Evolutionary conservation across 2,797 vertebrate genomes (phyloP).

Genomic region (Etheostoma nigrum): DNA sequence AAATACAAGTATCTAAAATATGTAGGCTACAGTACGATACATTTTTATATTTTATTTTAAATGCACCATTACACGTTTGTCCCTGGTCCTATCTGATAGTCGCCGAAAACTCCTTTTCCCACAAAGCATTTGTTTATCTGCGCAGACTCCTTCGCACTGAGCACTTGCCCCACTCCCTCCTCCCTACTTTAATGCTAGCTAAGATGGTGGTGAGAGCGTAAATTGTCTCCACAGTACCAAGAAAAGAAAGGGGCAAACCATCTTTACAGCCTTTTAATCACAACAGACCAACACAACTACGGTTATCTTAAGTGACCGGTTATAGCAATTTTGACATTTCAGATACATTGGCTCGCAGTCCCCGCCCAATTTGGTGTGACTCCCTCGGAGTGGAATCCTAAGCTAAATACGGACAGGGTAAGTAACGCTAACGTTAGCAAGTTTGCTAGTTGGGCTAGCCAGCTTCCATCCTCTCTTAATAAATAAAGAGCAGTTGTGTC

Average conservation of each 20-base stretch:
- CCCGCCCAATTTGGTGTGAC: constrained; percentile 86
- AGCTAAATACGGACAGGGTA: constrained; percentile 88
- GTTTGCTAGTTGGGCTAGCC: constrained; percentile 59
- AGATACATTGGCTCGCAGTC: constrained; percentile 79
- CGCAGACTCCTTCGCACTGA: constrained; percentile 82
- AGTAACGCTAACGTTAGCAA: constrained; percentile 81
- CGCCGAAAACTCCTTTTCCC: constrained; percentile 74
- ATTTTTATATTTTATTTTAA: neutral
- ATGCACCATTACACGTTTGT: neutral
- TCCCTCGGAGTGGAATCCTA: constrained; percentile 86
- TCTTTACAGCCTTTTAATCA: constrained; percentile 75
- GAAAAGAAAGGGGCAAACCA: constrained; percentile 83
- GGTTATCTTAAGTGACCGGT: constrained; percentile 69
- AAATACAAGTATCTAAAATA: neutral
- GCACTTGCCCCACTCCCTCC: constrained; percentile 84
- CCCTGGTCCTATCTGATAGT: neutral
- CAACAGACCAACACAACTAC: constrained; percentile 71
- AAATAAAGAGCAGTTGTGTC: constrained; percentile 48
- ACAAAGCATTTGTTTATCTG: constrained; percentile 60
- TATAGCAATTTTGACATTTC: constrained; percentile 78
- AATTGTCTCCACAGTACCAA: constrained; percentile 85
- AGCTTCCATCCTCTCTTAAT: constrained; percentile 32
- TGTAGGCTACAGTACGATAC: neutral
- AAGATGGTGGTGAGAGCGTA: constrained; percentile 90
- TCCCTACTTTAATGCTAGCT: constrained; percentile 88